These are phyloP conservation scores for Lypha dubia DNA, from an alignment of 2,888 invertebrate genomes.

Conservation along the genomic window DNA sequence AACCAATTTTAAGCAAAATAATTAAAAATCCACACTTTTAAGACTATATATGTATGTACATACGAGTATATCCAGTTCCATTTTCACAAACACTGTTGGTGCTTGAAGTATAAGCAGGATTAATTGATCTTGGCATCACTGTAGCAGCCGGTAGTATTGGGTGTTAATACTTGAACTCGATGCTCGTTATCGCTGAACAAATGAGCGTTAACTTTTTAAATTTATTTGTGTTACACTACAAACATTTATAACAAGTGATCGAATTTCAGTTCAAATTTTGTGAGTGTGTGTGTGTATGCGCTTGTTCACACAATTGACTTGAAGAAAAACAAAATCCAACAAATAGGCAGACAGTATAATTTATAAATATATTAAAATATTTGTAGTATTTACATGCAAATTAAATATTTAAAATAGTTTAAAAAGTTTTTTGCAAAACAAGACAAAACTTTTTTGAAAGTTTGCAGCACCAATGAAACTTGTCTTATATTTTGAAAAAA, in stretches of 20 bases:
- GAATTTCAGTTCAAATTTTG: conserved; percentile 23
- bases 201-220: conserved; percentile 13
- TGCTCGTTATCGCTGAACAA: conserved; percentile 6
- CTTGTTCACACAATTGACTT: background rate
- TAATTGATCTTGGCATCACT: conserved; percentile 14
- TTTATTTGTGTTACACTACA: conserved; percentile 4
- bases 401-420: background rate
- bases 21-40: too few species aligned
- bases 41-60: too few species aligned
- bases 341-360: background rate
- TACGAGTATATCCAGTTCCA: too few species aligned
- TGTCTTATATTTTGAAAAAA: conserved; percentile 10
- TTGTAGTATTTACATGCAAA: background rate
- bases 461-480: conserved; percentile 29
- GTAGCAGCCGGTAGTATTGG: background rate
- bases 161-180: background rate
- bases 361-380: background rate
- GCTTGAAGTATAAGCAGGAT: too few species aligned
- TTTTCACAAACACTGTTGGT: too few species aligned
- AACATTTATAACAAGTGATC: conserved; percentile 43
- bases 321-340: too few species aligned
- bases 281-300: conserved; percentile 14
- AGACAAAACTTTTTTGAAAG: background rate
- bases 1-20: too few species aligned
- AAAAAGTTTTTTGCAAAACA: conserved; percentile 6